Conservation (phyloP, 2,113 vertebrate species). For the Verasper variegatus region DNA sequence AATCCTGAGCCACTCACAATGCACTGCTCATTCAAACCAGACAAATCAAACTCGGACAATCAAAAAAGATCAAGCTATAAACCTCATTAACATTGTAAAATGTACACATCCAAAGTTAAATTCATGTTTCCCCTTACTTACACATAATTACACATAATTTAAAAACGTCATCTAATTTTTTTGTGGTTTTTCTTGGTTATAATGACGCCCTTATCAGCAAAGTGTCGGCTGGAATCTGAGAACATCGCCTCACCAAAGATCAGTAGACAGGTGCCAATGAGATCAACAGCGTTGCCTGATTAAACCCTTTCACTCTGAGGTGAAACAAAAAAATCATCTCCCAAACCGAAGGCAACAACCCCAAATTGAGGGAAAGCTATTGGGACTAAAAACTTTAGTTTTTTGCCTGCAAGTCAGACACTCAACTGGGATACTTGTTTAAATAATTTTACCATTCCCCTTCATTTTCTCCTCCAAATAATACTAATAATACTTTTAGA, state of each 20-base stretch:
- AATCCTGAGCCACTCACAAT: constrained; percentile 33
- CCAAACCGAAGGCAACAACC: constrained; percentile 7
- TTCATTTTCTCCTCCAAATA: constrained; percentile 1
- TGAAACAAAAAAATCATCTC: neutral
- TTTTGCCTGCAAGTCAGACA: no score
- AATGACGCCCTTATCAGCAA: no score
- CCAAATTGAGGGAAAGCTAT: constrained; percentile 31
- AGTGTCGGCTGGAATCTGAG: constrained; percentile 1
- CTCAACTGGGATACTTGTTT: neutral
- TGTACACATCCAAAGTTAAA: neutral
- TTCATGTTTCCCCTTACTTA: no score
- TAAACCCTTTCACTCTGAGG: neutral
- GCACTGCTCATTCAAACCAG: constrained; percentile 27
- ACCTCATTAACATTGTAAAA: constrained; percentile 21
- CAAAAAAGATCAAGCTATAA: constrained; percentile 26
- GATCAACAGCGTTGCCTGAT: neutral
- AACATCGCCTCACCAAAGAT: neutral
- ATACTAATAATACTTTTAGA: neutral
- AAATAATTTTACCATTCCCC: neutral
- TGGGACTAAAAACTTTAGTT: neutral
- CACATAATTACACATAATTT: neutral
- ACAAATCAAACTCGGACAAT: constrained; percentile 14
- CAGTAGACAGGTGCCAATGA: constrained; percentile 16
- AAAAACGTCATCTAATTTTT: neutral
- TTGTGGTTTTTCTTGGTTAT: neutral